Conservation (phyloP, 1,140 invertebrate species). For the Lineus longissimus region DNA sequence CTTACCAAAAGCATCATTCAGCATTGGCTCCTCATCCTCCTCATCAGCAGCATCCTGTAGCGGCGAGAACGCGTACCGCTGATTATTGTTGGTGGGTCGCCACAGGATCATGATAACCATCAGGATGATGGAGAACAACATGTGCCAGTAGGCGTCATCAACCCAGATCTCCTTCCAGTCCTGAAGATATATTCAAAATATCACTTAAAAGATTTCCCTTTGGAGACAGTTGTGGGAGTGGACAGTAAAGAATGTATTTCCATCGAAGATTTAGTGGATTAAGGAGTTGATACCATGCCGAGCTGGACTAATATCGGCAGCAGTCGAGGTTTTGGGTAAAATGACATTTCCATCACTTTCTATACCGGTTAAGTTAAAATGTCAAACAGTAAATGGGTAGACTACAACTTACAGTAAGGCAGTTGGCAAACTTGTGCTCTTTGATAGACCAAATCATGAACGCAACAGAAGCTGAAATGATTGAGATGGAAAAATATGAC, state of each 20-base stretch:
- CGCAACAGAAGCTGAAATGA: constrained; percentile 57
- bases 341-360: not conserved
- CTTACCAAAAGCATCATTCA: constrained; percentile 76
- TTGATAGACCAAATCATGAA: constrained; percentile 91
- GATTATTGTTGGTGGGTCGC: constrained; percentile 91
- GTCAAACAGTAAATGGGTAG: not conserved
- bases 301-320: no score
- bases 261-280: no score
- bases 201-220: no score
- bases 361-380: not conserved
- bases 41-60: constrained; percentile 80
- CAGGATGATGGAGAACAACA: constrained; percentile 81
- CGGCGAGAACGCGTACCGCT: constrained; percentile 89
- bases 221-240: no score
- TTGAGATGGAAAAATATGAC: no score
- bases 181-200: no score
- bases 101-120: constrained; percentile 90
- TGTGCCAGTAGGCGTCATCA: constrained; percentile 91
- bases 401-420: constrained; percentile 65
- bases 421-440: constrained; percentile 66
- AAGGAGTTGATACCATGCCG: no score
- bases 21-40: constrained; percentile 70
- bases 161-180: constrained; percentile 83
- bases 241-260: no score
- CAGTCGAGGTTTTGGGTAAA: no score